These are phyloP conservation scores for Smutsia gigantea DNA, from an alignment of 2,797 vertebrate species.

Conservation along the genomic window DNA sequence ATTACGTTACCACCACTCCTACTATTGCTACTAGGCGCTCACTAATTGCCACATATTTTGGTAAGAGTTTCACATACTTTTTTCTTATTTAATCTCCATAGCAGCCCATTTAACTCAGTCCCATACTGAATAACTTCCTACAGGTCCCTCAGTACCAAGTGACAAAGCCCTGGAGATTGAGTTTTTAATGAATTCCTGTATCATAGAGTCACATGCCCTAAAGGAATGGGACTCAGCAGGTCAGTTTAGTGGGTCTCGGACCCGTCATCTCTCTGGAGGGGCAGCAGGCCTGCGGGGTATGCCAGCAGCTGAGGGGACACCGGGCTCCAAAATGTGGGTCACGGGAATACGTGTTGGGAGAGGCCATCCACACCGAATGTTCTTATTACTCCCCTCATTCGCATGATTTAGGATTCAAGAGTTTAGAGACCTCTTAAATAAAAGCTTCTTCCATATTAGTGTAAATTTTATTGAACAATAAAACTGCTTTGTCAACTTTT, in stretches of 20 bases:
- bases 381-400: neutral
- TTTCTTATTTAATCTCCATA: constrained; percentile 10
- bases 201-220: neutral
- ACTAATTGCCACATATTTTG: neutral
- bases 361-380: neutral
- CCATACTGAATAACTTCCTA: neutral
- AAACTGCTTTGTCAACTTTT: neutral
- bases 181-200: constrained; percentile 23
- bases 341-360: neutral
- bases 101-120: neutral
- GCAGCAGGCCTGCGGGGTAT: neutral
- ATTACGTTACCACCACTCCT: fast-evolving
- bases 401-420: neutral
- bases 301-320: neutral
- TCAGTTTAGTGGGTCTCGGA: neutral
- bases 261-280: neutral
- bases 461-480: neutral
- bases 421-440: neutral
- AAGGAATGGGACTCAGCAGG: neutral
- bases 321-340: no score
- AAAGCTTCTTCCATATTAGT: neutral
- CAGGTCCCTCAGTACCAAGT: neutral
- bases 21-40: neutral
- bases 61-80: neutral
- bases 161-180: neutral